phyloP scores from a whole-genome alignment of 2,888 invertebrate species.

The Ischnus inquisitorius region DNA sequence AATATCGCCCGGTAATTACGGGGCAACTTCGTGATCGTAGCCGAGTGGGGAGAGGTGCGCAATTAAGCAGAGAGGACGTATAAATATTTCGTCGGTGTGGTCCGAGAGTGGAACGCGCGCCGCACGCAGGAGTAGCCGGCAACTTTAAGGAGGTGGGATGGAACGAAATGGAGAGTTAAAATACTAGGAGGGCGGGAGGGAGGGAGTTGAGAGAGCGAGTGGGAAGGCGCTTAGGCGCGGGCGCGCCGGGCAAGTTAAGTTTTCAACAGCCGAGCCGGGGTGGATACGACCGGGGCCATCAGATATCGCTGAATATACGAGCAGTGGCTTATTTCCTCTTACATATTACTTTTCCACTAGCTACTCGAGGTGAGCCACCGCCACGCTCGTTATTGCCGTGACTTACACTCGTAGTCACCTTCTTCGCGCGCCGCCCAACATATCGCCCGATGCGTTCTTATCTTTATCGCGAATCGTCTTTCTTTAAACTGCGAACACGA shows the following conservation, averaged over 20 bases:
- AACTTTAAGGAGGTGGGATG: constrained; percentile 14
- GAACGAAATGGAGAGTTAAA: constrained; percentile 53
- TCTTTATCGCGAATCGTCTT: constrained; percentile 41
- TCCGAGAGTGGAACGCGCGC: constrained; percentile 63
- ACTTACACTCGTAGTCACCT: constrained; percentile 58
- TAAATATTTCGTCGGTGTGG: constrained; percentile 77
- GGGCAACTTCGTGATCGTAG: constrained; percentile 76
- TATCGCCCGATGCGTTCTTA: constrained; percentile 25
- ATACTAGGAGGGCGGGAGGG: constrained; percentile 40
- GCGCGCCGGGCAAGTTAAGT: constrained; percentile 75
- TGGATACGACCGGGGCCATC: constrained; percentile 76
- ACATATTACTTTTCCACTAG: constrained; percentile 77
- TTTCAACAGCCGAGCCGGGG: constrained; percentile 75
- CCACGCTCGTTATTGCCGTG: constrained; percentile 50
- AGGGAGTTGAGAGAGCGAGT: constrained; percentile 30
- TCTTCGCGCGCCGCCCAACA: not conserved
- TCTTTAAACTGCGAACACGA: constrained; percentile 28
- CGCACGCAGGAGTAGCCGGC: constrained; percentile 13
- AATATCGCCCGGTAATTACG: constrained; percentile 78
- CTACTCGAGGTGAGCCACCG: constrained; percentile 18
- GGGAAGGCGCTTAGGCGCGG: constrained; percentile 72
- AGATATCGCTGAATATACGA: constrained; percentile 81
- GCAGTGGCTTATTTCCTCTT: constrained; percentile 80
- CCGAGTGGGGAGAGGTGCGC: constrained; percentile 69
- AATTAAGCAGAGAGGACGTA: constrained; percentile 80